Evolutionary conservation across 2,113 vertebrate species (phyloP).

Genomic region (Saimiri boliviensis): DNA sequence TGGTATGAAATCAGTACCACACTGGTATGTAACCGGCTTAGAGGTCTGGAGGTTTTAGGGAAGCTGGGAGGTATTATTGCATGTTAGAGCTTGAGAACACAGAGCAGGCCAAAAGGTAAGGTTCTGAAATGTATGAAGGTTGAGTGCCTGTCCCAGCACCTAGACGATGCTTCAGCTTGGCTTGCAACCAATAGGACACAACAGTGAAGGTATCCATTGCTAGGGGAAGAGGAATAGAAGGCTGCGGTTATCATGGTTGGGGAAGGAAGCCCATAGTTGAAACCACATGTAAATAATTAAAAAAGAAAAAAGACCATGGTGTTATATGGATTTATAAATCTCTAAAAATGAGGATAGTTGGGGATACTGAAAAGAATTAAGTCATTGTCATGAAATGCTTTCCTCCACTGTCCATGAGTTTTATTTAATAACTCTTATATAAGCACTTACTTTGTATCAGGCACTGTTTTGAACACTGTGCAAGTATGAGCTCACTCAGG

Average conservation of each 20-base stretch:
- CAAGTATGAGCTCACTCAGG: background rate
- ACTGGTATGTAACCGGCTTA: too few species aligned
- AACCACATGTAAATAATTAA: background rate
- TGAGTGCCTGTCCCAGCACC: background rate
- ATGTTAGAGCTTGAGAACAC: background rate
- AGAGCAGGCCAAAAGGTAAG: background rate
- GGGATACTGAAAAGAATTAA: background rate
- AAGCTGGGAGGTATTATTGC: background rate
- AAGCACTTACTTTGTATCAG: background rate
- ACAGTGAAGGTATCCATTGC: fast-evolving
- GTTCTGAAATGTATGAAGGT: background rate
- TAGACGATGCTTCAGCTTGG: background rate
- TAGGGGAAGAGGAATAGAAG: background rate
- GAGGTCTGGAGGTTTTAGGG: background rate
- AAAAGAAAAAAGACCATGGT: background rate
- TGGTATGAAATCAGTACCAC: fast-evolving
- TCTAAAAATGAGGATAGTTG: background rate
- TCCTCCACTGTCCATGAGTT: background rate
- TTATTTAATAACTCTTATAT: background rate
- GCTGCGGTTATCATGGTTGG: fast-evolving
- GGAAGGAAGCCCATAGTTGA: background rate
- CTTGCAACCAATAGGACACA: background rate
- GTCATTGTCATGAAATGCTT: background rate
- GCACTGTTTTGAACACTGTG: background rate
- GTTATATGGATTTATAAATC: background rate